These are phyloP conservation scores for Melanerpes aurifrons DNA, from an alignment of 2,113 vertebrate species.

Conservation along the genomic window DNA sequence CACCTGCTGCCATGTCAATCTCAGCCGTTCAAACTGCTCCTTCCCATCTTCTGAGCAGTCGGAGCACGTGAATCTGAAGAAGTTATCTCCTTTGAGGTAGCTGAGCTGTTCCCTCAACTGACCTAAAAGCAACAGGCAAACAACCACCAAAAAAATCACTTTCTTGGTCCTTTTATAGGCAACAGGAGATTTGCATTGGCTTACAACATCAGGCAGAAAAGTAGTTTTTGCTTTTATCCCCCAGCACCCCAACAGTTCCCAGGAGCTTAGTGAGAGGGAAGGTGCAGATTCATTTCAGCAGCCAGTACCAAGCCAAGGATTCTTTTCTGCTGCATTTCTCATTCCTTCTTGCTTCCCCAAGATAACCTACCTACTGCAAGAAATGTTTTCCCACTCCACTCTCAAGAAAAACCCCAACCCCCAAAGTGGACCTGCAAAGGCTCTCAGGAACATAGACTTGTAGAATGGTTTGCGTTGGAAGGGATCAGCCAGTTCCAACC, in stretches of 20 bases:
- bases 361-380: background rate
- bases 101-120: constrained; percentile 91
- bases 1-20: constrained; percentile 95
- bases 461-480: too few species aligned
- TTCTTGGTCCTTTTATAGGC: background rate
- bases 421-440: background rate
- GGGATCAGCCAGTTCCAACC: too few species aligned
- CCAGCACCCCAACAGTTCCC: background rate
- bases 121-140: constrained; percentile 74
- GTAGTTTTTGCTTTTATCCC: background rate
- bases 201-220: background rate
- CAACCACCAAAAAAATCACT: background rate
- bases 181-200: background rate
- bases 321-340: background rate
- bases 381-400: background rate
- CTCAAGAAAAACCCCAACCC: background rate
- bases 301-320: background rate
- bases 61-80: constrained; percentile 92
- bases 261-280: background rate
- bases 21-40: constrained; percentile 93
- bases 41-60: constrained; percentile 92
- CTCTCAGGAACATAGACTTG: background rate
- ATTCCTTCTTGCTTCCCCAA: background rate
- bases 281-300: background rate
- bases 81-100: constrained; percentile 98